Conservation (phyloP, 2,797 vertebrate genomes). For the Brachyalestes nurse region DNA sequence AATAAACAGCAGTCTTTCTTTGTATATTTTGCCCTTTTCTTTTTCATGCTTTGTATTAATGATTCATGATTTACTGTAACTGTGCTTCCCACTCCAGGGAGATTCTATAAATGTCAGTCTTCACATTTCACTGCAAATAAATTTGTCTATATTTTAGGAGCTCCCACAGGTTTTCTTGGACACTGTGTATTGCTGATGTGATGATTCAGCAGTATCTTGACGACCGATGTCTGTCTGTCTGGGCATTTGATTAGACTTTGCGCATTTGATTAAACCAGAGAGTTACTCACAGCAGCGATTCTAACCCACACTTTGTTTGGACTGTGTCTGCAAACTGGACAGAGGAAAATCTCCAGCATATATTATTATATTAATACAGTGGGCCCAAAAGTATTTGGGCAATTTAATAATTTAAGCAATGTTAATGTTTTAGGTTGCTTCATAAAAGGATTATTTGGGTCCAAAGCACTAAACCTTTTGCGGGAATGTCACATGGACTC, state of each 20-base stretch:
- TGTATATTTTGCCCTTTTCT: background rate
- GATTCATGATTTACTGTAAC: background rate
- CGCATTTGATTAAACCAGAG: slow-evolving; percentile 50
- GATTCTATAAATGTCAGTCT: slow-evolving; percentile 1
- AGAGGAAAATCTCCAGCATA: background rate
- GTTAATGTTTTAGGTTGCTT: too few species aligned
- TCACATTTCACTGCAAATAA: background rate
- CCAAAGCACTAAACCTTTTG: too few species aligned
- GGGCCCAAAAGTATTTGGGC: too few species aligned
- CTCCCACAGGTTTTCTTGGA: slow-evolving; percentile 18
- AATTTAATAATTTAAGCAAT: too few species aligned
- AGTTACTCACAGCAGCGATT: slow-evolving; percentile 52
- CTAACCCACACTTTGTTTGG: slow-evolving; percentile 28
- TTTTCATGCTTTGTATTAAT: background rate
- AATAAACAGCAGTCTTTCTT: too few species aligned
- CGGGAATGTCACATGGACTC: too few species aligned
- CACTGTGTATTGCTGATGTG: slow-evolving; percentile 32
- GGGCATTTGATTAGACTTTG: slow-evolving; percentile 29
- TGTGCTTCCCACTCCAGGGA: background rate
- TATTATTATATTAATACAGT: slow-evolving; percentile 1
- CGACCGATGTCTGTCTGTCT: slow-evolving; percentile 43
- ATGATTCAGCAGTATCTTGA: slow-evolving; percentile 41
- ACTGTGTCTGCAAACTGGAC: background rate
- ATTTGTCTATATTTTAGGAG: slow-evolving; percentile 10
- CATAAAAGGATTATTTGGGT: too few species aligned